A percentile compares a stretch with the other conserved stretches of the same genome.
Conservation (phyloP, 2,888 invertebrate species). For the Caenorhabditis japonica region DNA sequence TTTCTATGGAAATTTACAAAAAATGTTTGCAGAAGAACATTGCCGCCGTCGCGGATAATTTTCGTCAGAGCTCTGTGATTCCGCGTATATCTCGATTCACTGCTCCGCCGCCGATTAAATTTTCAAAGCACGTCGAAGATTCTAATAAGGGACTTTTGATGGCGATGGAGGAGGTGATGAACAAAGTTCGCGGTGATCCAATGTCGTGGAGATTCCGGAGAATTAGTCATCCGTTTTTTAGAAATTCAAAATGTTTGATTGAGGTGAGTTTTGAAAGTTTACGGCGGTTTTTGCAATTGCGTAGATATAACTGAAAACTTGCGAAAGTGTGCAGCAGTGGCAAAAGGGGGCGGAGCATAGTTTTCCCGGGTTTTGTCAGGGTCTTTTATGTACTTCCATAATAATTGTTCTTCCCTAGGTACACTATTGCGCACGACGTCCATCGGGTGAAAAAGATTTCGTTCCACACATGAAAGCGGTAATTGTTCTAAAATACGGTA, state of each 20-base stretch:
- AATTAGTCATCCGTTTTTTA: slow-evolving; percentile 33
- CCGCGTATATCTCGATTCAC: slow-evolving; percentile 2
- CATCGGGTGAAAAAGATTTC: slow-evolving; percentile 29
- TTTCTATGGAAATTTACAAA: background rate
- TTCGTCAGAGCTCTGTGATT: slow-evolving; percentile 9
- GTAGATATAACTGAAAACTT: too few species aligned
- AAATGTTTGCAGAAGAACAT: slow-evolving; percentile 19
- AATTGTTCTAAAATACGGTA: slow-evolving; percentile 26
- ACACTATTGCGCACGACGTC: slow-evolving; percentile 22
- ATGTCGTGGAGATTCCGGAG: slow-evolving; percentile 31
- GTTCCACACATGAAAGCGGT: slow-evolving; percentile 39
- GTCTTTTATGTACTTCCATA: too few species aligned
- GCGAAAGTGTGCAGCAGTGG: too few species aligned
- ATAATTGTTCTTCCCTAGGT: slow-evolving; percentile 14
- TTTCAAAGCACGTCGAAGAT: slow-evolving; percentile 27
- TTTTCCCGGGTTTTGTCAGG: too few species aligned
- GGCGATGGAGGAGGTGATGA: slow-evolving; percentile 34
- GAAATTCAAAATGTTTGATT: slow-evolving; percentile 21
- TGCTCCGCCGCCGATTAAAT: slow-evolving; percentile 14
- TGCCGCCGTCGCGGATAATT: slow-evolving; percentile 6
- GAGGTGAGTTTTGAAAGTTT: slow-evolving; percentile 36
- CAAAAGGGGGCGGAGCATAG: too few species aligned
- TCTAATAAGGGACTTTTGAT: slow-evolving; percentile 6
- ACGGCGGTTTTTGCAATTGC: too few species aligned
- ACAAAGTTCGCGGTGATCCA: slow-evolving; percentile 8